These are phyloP conservation scores for Xyrichtys novacula DNA, from an alignment of 2,797 vertebrate species.

Conservation along the genomic window DNA sequence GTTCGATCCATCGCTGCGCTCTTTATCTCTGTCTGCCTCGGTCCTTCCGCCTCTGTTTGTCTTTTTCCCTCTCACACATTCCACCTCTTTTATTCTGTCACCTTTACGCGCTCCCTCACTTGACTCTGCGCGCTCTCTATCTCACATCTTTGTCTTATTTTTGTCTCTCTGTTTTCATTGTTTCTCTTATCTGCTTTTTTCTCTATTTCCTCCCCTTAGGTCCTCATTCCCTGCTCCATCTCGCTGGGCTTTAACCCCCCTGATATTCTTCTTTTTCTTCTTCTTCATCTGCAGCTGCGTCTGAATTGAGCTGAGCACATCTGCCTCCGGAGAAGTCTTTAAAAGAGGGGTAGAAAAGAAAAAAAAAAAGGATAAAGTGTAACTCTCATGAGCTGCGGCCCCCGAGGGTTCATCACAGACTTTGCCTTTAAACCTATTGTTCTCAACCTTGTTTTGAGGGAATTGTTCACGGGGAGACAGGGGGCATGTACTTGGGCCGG, in stretches of 20 bases:
- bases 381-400: constrained; percentile 52
- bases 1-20: constrained; percentile 48
- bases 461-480: constrained; percentile 16
- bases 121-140: constrained; percentile 30
- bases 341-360: constrained; percentile 27
- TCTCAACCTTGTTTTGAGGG: constrained; percentile 46
- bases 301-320: constrained; percentile 71
- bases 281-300: constrained; percentile 67
- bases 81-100: constrained; percentile 59
- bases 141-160: constrained; percentile 49
- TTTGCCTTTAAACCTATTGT: constrained; percentile 58
- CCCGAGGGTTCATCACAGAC: constrained; percentile 65
- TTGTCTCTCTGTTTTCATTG: constrained; percentile 6
- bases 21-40: constrained; percentile 39
- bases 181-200: constrained; percentile 42
- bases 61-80: constrained; percentile 52
- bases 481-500: constrained; percentile 33
- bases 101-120: constrained; percentile 48
- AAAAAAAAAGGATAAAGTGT: constrained; percentile 33
- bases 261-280: constrained; percentile 40
- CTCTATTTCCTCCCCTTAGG: constrained; percentile 47
- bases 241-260: constrained; percentile 51
- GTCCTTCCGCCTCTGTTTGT: constrained; percentile 46
- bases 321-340: constrained; percentile 65
- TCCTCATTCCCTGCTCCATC: constrained; percentile 51